Conservation (phyloP, 2,888 invertebrate genomes). For the Agriopis aurantiaria region DNA sequence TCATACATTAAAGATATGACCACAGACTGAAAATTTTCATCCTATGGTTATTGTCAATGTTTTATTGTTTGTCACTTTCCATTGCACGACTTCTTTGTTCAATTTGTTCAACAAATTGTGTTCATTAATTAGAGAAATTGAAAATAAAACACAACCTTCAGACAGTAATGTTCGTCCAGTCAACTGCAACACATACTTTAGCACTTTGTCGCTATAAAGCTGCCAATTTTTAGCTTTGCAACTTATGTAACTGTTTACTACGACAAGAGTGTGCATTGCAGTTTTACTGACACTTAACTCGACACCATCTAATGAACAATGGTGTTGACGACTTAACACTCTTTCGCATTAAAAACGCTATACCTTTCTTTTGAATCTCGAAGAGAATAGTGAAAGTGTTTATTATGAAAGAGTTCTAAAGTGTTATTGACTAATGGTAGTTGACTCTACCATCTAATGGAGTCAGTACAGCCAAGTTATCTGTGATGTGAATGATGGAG, state of each 20-base stretch:
- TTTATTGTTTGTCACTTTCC: conserved; percentile 12
- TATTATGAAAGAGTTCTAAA: conserved; percentile 22
- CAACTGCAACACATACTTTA: conserved; percentile 6
- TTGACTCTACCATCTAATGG: conserved; percentile 57
- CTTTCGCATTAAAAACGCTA: neutral
- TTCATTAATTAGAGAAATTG: conserved; percentile 40
- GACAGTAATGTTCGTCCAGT: conserved; percentile 28
- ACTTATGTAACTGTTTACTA: neutral
- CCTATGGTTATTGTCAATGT: conserved; percentile 6
- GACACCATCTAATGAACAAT: conserved; percentile 10
- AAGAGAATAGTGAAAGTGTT: neutral
- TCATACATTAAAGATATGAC: too few species aligned
- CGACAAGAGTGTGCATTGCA: conserved; percentile 15
- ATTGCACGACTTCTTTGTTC: conserved; percentile 33
- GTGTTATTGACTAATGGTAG: conserved; percentile 5
- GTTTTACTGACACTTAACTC: neutral
- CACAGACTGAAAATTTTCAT: too few species aligned
- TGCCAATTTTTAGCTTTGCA: neutral
- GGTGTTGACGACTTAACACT: conserved; percentile 1
- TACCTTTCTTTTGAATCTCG: neutral
- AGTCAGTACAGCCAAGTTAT: conserved; percentile 31
- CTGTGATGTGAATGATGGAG: neutral
- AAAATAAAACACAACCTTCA: conserved; percentile 42
- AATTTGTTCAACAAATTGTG: conserved; percentile 31
- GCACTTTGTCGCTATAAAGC: conserved; percentile 18